Evolutionary conservation across 1,140 invertebrate genomes (phyloP).

Genomic region (Octopus bimaculoides): DNA sequence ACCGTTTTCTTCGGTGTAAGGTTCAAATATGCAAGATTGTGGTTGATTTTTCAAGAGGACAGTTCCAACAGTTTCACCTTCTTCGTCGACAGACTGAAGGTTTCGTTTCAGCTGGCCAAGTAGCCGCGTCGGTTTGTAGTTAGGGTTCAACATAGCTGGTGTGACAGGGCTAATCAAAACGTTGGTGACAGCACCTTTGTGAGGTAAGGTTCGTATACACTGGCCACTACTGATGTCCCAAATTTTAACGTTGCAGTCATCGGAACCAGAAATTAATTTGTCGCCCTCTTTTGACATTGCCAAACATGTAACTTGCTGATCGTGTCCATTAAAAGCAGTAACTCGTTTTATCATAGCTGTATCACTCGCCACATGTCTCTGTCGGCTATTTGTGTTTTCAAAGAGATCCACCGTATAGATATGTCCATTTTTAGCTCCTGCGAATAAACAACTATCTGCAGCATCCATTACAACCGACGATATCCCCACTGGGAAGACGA

Average conservation of each 20-base stretch:
- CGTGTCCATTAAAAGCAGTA: neutral
- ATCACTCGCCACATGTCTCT: neutral
- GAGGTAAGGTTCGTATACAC: conserved; percentile 67
- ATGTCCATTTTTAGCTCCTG: conserved; percentile 70
- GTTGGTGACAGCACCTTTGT: conserved; percentile 58
- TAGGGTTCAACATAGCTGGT: neutral
- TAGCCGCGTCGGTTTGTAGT: neutral
- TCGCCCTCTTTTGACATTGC: neutral
- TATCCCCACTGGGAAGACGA: conserved; percentile 73
- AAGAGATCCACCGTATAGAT: conserved; percentile 70
- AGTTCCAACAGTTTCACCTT: neutral
- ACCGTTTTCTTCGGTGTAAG: neutral
- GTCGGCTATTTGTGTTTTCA: conserved; percentile 45
- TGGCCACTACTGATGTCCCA: conserved; percentile 78
- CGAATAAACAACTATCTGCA: conserved; percentile 70
- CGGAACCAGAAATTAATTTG: conserved; percentile 70
- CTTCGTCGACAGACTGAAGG: neutral
- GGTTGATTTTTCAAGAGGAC: neutral
- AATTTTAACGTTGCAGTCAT: conserved; percentile 71
- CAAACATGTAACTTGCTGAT: neutral
- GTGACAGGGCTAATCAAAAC: neutral
- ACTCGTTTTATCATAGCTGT: neutral
- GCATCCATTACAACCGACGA: conserved; percentile 70
- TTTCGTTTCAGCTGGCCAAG: neutral
- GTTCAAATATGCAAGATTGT: neutral